Conservation (phyloP, 2,113 vertebrate species). For the Hystrix brachyura region DNA sequence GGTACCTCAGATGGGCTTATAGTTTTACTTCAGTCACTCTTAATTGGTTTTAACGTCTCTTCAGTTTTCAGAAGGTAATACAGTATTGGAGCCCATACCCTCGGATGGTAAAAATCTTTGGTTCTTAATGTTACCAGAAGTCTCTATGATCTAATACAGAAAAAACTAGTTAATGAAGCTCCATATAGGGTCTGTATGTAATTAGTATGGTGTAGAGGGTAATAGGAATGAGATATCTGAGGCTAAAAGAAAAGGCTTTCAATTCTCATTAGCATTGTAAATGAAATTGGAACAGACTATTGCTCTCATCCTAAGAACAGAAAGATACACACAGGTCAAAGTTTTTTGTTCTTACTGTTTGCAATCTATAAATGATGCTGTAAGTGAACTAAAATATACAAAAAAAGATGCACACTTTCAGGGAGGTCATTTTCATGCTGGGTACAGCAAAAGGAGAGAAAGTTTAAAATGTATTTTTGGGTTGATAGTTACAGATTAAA, state of each 20-base stretch:
- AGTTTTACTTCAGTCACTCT: not conserved
- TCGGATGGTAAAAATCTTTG: not conserved
- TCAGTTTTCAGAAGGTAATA: not conserved
- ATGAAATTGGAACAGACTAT: not conserved
- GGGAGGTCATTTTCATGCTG: not conserved
- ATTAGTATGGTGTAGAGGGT: not conserved
- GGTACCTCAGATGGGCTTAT: not conserved
- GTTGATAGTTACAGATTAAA: not conserved
- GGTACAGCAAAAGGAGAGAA: not conserved
- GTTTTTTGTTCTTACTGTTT: not conserved
- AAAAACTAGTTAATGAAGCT: not conserved
- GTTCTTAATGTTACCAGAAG: not conserved
- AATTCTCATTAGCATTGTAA: not conserved
- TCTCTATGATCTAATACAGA: not conserved
- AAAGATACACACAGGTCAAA: not conserved
- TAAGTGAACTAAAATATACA: not conserved
- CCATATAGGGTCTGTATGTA: not conserved
- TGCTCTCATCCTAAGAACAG: not conserved
- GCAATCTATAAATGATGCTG: not conserved
- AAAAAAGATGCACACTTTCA: not conserved
- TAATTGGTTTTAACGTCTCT: not conserved
- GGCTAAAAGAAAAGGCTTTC: not conserved
- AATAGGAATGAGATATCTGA: not conserved
- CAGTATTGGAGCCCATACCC: not conserved
- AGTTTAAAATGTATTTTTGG: not conserved